These are phyloP conservation scores for Salvelinus fontinalis DNA, from an alignment of 2,113 vertebrate genomes.

Conservation along the genomic window DNA sequence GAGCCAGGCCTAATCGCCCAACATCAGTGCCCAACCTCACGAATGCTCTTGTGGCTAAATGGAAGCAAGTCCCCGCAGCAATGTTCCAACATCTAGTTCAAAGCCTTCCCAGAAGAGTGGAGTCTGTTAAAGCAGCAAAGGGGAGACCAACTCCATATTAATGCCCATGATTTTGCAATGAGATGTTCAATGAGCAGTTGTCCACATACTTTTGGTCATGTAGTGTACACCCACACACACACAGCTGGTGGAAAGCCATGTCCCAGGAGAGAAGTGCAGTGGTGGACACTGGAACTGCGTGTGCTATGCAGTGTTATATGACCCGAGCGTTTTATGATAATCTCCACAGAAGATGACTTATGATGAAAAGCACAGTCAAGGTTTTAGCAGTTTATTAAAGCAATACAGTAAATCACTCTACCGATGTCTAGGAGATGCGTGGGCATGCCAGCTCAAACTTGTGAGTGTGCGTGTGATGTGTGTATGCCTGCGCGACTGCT, in stretches of 20 bases:
- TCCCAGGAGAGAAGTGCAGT: neutral
- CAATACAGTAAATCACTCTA: conserved; percentile 41
- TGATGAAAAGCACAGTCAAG: conserved; percentile 45
- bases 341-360: conserved; percentile 40
- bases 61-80: no score
- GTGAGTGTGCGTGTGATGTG: no score
- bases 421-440: conserved; percentile 6
- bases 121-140: no score
- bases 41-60: no score
- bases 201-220: no score
- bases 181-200: no score
- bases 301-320: conserved; percentile 43
- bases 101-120: no score
- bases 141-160: no score
- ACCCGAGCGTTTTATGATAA: conserved; percentile 38
- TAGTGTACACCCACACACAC: neutral
- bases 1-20: no score
- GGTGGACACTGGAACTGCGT: neutral
- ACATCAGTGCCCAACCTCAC: no score
- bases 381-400: conserved; percentile 40
- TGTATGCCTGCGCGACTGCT: neutral
- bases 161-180: no score
- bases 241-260: conserved; percentile 5
- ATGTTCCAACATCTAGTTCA: no score
- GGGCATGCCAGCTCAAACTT: neutral